phyloP scores from a whole-genome alignment of 2,113 vertebrate species.

The Mus spicilegus region DNA sequence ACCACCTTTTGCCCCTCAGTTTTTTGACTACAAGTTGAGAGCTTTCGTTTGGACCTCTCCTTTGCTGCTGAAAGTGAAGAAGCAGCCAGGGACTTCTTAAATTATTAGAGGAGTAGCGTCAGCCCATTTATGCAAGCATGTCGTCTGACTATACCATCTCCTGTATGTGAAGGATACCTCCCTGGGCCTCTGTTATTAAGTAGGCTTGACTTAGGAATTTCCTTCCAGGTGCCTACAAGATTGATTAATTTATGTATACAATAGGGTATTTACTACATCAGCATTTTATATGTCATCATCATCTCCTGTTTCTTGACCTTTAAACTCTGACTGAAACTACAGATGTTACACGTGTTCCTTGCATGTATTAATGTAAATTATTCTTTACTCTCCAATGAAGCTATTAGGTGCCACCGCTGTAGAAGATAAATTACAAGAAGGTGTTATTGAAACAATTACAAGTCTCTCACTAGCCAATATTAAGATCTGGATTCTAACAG shows the following conservation, averaged over 20 bases:
- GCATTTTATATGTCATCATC: neutral
- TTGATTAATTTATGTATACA: neutral
- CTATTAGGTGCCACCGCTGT: slow-evolving; percentile 92
- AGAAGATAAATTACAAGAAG: slow-evolving; percentile 93
- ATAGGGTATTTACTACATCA: neutral
- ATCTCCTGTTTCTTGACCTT: neutral
- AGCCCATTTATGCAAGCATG: neutral
- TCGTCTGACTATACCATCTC: neutral
- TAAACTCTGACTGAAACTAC: neutral
- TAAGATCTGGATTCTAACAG: slow-evolving; percentile 94
- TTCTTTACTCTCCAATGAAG: slow-evolving; percentile 82
- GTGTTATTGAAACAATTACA: slow-evolving; percentile 90
- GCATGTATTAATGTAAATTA: neutral
- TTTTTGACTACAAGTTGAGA: neutral
- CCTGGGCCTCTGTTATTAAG: neutral
- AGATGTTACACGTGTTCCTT: neutral
- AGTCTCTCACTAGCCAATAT: slow-evolving; percentile 90
- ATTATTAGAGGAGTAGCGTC: neutral
- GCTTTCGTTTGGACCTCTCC: neutral
- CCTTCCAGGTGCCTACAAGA: neutral
- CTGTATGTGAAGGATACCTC: neutral
- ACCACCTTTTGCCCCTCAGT: neutral
- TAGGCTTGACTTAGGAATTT: slow-evolving; percentile 33
- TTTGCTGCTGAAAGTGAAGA: neutral
- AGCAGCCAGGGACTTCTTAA: neutral